These are phyloP conservation scores for Bergia puertoricense DNA, from an alignment of 92 coral and sea anemone genomes.

Conservation along the genomic window DNA sequence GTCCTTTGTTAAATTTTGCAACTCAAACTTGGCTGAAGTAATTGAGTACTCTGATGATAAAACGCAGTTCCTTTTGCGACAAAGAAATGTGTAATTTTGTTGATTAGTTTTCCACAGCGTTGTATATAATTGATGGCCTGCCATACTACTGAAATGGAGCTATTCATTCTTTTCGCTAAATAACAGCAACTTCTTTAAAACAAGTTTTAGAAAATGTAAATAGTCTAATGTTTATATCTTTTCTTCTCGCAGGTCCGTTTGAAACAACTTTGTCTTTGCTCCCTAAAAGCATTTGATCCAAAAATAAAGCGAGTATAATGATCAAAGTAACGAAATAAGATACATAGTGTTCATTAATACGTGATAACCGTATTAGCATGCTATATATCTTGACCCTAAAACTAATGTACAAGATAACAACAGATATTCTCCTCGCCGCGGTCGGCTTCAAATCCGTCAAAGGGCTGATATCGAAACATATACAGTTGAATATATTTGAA, in stretches of 20 bases:
- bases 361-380: conserved; percentile 5
- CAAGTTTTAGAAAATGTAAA: conserved; percentile 21
- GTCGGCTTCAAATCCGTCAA: not conserved
- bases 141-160: not conserved
- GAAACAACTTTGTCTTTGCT: not conserved
- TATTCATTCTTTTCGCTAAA: not conserved
- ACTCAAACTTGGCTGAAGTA: not conserved
- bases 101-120: not conserved
- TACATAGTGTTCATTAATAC: conserved; percentile 8
- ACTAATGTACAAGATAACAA: conserved; percentile 12
- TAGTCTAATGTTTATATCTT: not conserved
- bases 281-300: not conserved
- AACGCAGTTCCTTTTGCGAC: not conserved
- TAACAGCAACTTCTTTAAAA: conserved; percentile 22
- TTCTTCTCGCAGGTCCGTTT: not conserved
- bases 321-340: not conserved
- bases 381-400: not conserved
- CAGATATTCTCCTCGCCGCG: not conserved
- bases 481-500: not conserved
- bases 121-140: conserved; percentile 12
- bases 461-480: not conserved
- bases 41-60: not conserved
- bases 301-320: not conserved
- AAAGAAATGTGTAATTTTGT: not conserved
- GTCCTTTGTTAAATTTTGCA: conserved; percentile 6